These are phyloP conservation scores for Imbricaverruca yamaguchii DNA, from an alignment of 2,888 invertebrate genomes.

Conservation along the genomic window DNA sequence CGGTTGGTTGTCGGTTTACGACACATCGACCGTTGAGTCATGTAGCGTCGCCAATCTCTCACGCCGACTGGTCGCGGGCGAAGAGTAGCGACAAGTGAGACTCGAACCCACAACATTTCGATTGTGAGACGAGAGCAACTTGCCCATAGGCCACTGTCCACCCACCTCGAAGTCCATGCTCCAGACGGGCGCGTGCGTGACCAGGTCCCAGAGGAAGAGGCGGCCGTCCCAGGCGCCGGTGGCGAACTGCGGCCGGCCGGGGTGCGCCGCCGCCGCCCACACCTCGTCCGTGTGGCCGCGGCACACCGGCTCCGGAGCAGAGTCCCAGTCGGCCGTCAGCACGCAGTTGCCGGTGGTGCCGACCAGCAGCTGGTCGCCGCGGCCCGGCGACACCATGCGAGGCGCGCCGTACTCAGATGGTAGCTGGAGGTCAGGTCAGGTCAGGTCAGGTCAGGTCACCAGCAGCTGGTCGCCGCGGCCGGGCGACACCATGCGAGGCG, in stretches of 20 bases:
- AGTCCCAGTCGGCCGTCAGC: slow-evolving; percentile 47
- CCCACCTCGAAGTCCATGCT: slow-evolving; percentile 69
- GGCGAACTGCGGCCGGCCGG: slow-evolving; percentile 71
- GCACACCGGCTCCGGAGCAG: neutral
- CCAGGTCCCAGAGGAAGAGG: slow-evolving; percentile 78
- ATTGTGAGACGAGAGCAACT: too few species aligned
- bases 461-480: too few species aligned
- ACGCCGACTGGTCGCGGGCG: too few species aligned
- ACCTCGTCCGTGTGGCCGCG: slow-evolving; percentile 79
- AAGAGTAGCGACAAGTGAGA: too few species aligned
- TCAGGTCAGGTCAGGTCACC: neutral
- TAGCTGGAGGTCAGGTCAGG: slow-evolving; percentile 50
- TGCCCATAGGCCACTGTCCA: neutral
- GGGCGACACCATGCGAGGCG: too few species aligned
- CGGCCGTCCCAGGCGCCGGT: slow-evolving; percentile 72
- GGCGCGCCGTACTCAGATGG: slow-evolving; percentile 80
- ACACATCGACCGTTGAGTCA: too few species aligned
- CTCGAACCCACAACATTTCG: too few species aligned
- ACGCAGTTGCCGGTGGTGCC: slow-evolving; percentile 80
- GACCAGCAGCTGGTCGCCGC: slow-evolving; percentile 49
- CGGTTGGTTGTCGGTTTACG: too few species aligned
- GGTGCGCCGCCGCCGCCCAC: slow-evolving; percentile 78
- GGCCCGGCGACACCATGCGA: slow-evolving; percentile 69
- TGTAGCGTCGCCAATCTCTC: too few species aligned
- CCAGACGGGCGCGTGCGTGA: slow-evolving; percentile 79